A percentile compares a stretch with the other conserved stretches of the same genome.
phyloP scores from a whole-genome alignment of 2,888 invertebrate genomes.

The Protodeltote pygarga region DNA sequence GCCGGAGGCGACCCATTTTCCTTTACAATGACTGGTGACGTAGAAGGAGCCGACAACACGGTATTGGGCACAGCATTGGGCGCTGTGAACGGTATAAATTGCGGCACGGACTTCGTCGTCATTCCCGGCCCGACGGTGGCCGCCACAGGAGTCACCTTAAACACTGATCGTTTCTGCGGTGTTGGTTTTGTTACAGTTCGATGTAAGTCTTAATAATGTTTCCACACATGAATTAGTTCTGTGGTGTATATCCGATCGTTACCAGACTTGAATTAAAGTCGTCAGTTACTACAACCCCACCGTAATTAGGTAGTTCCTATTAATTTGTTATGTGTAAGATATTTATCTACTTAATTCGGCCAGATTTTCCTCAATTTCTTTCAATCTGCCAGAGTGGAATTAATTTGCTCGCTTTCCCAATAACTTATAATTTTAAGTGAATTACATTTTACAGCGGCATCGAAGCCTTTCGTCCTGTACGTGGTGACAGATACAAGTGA shows the following conservation, averaged over 20 bases:
- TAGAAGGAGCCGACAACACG: constrained; percentile 88
- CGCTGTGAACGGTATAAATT: constrained; percentile 87
- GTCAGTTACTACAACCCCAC: no score
- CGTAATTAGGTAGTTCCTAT: no score
- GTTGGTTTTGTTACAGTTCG: constrained; percentile 89
- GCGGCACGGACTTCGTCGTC: constrained; percentile 91
- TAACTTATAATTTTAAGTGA: not conserved
- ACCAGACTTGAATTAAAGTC: no score
- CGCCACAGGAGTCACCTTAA: constrained; percentile 72
- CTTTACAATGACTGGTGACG: constrained; percentile 91
- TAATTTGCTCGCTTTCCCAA: no score
- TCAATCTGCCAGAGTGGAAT: no score
- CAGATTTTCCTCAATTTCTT: not conserved
- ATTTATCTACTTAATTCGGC: no score
- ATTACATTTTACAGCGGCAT: constrained; percentile 77
- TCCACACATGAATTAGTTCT: not conserved
- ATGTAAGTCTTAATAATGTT: constrained; percentile 75
- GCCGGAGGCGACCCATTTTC: constrained; percentile 84
- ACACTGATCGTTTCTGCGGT: constrained; percentile 92
- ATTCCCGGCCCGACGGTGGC: constrained; percentile 89
- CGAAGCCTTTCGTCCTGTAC: constrained; percentile 91
- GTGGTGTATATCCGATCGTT: no score
- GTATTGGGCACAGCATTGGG: constrained; percentile 86
- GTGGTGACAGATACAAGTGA: constrained; percentile 90
- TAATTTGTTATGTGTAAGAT: no score